These are phyloP conservation scores for Suricata suricatta DNA, from an alignment of 2,113 vertebrate species.

Conservation along the genomic window DNA sequence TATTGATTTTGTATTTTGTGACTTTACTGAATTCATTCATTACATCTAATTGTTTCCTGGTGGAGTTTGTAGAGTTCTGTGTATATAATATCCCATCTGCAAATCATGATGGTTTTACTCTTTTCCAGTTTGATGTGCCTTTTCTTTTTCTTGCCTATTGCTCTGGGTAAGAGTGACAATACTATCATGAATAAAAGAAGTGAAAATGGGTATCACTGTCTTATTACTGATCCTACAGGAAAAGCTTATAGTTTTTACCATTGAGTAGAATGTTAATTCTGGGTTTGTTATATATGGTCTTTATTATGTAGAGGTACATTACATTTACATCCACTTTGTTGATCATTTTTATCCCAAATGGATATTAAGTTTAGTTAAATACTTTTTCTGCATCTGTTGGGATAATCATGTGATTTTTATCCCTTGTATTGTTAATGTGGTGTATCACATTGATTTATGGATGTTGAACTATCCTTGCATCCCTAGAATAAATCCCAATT, in stretches of 20 bases:
- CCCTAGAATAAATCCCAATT: neutral
- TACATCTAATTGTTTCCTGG: neutral
- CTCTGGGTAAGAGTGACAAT: neutral
- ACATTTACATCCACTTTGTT: neutral
- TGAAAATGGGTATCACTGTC: neutral
- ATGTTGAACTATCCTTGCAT: neutral
- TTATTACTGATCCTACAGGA: neutral
- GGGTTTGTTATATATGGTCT: neutral
- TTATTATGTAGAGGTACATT: neutral
- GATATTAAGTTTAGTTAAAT: neutral
- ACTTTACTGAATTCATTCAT: neutral
- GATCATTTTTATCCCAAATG: neutral
- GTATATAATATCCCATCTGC: neutral
- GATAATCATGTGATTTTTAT: neutral
- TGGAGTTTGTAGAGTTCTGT: neutral
- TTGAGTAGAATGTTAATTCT: neutral
- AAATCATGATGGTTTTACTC: neutral
- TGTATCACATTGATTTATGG: neutral
- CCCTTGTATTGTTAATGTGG: neutral
- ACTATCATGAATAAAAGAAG: neutral
- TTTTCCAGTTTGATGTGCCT: neutral
- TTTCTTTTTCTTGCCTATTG: neutral
- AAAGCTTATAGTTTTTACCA: neutral
- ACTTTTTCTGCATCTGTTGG: neutral
- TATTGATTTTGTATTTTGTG: neutral